Evolutionary conservation across 64 coral and sea anemone species (phyloP), one percentile per base, ranked within the genome.

Genomic region (Catalaphyllia jardinei): DNA sequence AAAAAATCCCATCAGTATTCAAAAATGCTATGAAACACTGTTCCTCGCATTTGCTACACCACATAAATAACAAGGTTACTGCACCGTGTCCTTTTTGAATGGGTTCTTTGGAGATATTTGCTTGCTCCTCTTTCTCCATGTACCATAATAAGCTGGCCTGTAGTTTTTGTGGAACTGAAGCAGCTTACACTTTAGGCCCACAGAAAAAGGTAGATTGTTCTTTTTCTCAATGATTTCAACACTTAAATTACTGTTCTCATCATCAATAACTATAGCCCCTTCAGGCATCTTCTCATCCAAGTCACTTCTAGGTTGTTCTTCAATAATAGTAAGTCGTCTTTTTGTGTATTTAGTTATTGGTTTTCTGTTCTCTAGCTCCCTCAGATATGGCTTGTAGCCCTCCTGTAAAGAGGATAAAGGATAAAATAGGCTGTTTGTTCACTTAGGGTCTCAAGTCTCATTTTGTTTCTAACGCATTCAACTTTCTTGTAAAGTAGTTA

Each of bases 61-160:
- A 42, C 19, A 63, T 52, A 55, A 46, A 80, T 30, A 5, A 81
- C 11, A 30, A 9, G 62, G 27, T 69, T 60, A 76, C 28, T 51
- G 8, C 94, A 98, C 95, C 60, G 15, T 60, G 79, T 98, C 95
- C 51, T 94, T 94, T 42, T 86, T 89, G 33, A 98, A 91, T 62
- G 95, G 95, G 71, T 98, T 94, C 52, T 72, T 98, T 87, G 95
- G 78, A 22, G 95, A 98, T 30, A 98, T 94, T 6, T 76, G 62
- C 65, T 86, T 89, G 89, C 95, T 98, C 86, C 86, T 98, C 74
- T 94, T 98, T 20, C 79, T 67, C 78, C 83, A 89, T 54, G 95
- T 98, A 22, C 95, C 95, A 89, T 87, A 94, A 54, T 94, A 98
- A 42, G 95, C 83, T 75, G 95, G 95, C 72, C 95, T 89, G 49